Percentiles rank a stretch among this genome's conserved stretches.
Evolutionary conservation across 64 coral and sea anemone species (phyloP).

Genomic region (Platygyra sinensis): DNA sequence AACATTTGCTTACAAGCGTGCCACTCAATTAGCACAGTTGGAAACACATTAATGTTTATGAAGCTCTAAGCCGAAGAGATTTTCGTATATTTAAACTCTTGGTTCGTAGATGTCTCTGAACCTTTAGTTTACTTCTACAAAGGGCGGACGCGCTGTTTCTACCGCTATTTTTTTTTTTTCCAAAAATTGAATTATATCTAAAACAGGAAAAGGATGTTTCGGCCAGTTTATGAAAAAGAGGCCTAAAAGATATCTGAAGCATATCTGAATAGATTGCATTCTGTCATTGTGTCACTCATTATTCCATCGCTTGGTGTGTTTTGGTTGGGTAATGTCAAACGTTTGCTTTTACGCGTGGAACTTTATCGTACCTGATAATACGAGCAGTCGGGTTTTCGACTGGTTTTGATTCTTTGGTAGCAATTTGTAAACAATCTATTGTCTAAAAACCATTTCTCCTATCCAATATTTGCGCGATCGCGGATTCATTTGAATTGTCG

Average conservation of each 20-base stretch:
- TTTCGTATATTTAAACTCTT: constrained; percentile 11
- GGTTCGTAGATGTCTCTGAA: neutral
- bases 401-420: constrained; percentile 46
- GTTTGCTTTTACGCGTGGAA: neutral
- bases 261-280: neutral
- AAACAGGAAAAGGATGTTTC: too few relatives aligned
- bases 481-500: constrained; percentile 12
- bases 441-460: constrained; percentile 43
- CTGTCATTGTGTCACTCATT: constrained; percentile 1
- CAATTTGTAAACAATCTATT: constrained; percentile 56
- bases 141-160: too few relatives aligned
- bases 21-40: constrained; percentile 21
- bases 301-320: neutral
- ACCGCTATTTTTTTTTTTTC: too few relatives aligned
- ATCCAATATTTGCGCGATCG: constrained; percentile 28
- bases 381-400: constrained; percentile 28
- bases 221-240: too few relatives aligned
- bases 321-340: neutral
- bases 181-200: too few relatives aligned
- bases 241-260: too few relatives aligned
- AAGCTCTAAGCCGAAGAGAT: constrained; percentile 9
- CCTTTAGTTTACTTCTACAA: neutral
- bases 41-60: constrained; percentile 7
- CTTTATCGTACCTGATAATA: constrained; percentile 13
- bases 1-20: neutral